Evolutionary conservation across 2,888 invertebrate species (phyloP), one percentile per base, ranked within the genome.

Genomic region (Pteria penguin): DNA sequence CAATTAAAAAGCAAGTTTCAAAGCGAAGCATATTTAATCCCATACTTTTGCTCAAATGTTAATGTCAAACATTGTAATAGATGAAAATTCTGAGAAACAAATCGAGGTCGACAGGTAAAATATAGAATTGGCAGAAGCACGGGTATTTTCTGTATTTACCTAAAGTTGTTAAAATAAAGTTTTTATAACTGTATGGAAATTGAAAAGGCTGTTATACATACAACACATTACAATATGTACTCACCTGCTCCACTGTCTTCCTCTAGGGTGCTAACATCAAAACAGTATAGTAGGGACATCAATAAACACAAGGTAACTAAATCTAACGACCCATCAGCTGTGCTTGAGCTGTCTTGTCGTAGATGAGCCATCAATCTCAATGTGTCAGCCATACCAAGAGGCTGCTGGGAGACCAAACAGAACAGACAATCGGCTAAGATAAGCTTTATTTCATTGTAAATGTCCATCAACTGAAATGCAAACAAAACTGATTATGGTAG

Each of bases 241-340:
- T 78, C 78, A 92, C 92, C 89, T 87, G 91, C 91, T 75, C 83
- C 83, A 74, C 92, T 92, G 70, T 92, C 92, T 63, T 85, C 84
- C 27, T 90, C 91, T 26, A 97, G 92, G 27, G 96, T 94, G 82
- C 96, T 96, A 11, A 97, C 93, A 92, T 98, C 97, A 72, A 97
- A 93, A 0, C 96, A 95, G 90, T 96, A 96, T 2, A 98, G 91
- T 57, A 97, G 92, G 0, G 97, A 95, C 95, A 97, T 96, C 79
- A 96, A 94, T 33, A 98, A 92, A 0, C 96, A 95, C 2, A 97
- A 92, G 0, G 95, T 95, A 1, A 96, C 95, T 87, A 95, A 95
- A 90, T 96, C 96, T 27, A 97, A 93, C 14, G 95, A 95, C 1
- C 96, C 96, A 1, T 95, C 93, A 0, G 94, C 93, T 22, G 73